Conservation (phyloP, 1,140 invertebrate genomes). For the Euglossa dilemma region DNA sequence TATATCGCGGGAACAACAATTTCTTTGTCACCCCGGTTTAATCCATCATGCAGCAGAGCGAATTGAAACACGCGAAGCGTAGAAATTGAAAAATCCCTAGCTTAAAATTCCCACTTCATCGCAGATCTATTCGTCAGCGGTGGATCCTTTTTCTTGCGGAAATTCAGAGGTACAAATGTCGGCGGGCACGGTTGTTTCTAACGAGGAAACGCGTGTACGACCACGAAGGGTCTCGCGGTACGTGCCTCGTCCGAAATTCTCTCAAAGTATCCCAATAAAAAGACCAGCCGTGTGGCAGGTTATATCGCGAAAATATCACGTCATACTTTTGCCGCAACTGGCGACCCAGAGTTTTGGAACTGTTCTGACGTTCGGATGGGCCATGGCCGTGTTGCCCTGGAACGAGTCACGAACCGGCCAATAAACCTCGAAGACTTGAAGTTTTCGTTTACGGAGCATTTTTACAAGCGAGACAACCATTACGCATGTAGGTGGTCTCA, state of each 20-base stretch:
- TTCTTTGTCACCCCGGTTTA: background rate
- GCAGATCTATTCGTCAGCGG: too few relatives aligned
- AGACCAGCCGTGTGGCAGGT: background rate
- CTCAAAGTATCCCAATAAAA: conserved; percentile 47
- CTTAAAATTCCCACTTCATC: background rate
- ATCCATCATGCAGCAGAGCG: background rate
- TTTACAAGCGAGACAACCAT: conserved; percentile 40
- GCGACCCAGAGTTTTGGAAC: conserved; percentile 23
- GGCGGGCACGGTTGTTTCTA: background rate
- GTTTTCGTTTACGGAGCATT: conserved; percentile 35
- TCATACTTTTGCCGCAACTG: conserved; percentile 14
- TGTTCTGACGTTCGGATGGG: conserved; percentile 33
- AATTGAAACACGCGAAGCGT: background rate
- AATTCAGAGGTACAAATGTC: background rate
- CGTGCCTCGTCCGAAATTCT: conserved; percentile 14
- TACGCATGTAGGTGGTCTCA: conserved; percentile 17
- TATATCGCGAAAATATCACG: conserved; percentile 46
- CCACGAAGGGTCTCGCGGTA: background rate
- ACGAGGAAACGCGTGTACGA: conserved; percentile 35
- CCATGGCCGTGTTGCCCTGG: conserved; percentile 14
- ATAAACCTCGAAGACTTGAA: conserved; percentile 37
- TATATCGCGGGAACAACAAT: background rate
- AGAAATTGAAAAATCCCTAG: background rate
- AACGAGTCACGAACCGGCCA: conserved; percentile 14
- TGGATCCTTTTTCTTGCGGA: background rate